Evolutionary conservation across 2,797 vertebrate species (phyloP).

Genomic region (Paedocypris micromegethes): DNA sequence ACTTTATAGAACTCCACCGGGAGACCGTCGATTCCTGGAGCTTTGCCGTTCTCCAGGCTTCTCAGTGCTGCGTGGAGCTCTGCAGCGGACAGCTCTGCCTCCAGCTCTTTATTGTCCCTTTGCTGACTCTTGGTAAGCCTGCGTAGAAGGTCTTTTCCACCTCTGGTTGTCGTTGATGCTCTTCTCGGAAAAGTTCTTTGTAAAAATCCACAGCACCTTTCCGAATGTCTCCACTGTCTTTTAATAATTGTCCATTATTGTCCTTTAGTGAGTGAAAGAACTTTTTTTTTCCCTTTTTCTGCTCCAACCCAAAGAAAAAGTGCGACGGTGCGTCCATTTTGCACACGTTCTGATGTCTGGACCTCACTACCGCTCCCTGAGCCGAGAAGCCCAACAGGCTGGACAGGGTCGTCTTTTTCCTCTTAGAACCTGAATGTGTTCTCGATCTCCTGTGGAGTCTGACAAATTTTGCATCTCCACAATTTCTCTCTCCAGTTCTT

Average conservation of each 20-base stretch:
- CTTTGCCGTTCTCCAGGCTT: not conserved
- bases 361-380: not conserved
- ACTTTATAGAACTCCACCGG: conserved; percentile 4
- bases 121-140: not conserved
- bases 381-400: not conserved
- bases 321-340: not conserved
- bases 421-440: too few species aligned
- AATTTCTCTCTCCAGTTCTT: not conserved
- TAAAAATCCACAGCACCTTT: not conserved
- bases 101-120: not conserved
- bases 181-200: not conserved
- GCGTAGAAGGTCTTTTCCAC: not conserved
- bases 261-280: not conserved
- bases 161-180: not conserved
- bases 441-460: too few species aligned
- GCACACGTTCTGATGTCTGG: not conserved
- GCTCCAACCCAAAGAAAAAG: conserved; percentile 10
- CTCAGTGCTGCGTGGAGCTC: conserved; percentile 1
- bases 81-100: not conserved
- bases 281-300: conserved; percentile 1
- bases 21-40: not conserved
- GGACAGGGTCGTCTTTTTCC: not conserved
- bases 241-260: conserved; percentile 3
- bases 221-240: not conserved
- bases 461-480: not conserved